phyloP scores from a whole-genome alignment of 1,140 invertebrate genomes.

The Wasmannia auropunctata region DNA sequence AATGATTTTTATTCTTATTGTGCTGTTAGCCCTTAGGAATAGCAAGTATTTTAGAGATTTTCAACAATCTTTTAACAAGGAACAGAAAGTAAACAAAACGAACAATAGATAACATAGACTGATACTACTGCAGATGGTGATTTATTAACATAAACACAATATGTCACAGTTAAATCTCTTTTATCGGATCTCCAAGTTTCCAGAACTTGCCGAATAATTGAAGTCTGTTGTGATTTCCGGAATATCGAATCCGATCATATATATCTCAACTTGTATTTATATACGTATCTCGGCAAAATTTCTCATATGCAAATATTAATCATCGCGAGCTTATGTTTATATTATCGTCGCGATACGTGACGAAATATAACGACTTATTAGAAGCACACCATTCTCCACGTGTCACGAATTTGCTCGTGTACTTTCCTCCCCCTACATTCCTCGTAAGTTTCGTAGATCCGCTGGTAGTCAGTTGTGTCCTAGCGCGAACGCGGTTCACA shows the following conservation, averaged over 20 bases:
- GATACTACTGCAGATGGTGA: too few species aligned
- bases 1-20: neutral
- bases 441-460: constrained; percentile 21
- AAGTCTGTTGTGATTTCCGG: too few species aligned
- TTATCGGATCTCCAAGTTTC: neutral
- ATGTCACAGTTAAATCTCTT: neutral
- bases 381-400: neutral
- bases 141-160: neutral
- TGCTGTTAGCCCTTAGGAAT: neutral
- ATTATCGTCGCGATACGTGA: neutral
- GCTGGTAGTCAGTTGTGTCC: constrained; percentile 9
- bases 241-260: too few species aligned
- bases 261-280: neutral
- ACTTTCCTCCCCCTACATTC: neutral
- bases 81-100: neutral
- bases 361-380: constrained; percentile 34
- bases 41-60: neutral
- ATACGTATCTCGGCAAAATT: neutral
- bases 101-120: neutral
- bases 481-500: neutral
- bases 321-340: neutral
- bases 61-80: neutral
- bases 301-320: neutral
- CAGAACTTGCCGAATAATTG: neutral
- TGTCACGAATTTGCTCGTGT: constrained; percentile 10